Base-by-base conservation (phyloP, 2,888 invertebrate genomes). In the Drosophila merina region DNA sequence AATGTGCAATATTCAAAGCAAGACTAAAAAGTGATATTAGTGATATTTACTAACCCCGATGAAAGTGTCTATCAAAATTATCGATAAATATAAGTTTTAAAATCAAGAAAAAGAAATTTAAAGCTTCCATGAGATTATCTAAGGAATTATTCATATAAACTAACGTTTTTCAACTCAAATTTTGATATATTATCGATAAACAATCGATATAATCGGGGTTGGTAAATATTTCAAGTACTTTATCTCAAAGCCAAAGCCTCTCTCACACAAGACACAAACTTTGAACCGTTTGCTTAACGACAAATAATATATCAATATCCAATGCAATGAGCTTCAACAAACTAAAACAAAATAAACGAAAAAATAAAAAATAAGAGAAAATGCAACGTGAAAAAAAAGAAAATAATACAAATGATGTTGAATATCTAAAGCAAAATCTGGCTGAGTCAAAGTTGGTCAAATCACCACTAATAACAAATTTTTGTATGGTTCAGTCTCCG, bases 401-500 rank as follows among this genome's bases (percentile, higher is more conserved):
- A 48, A 47, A 55, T 57, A 70, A 47, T 54, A 59, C 58, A 54
- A 72, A 50, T 25, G 33, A 50, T 42, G 40, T 10, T 20, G 25
- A 62, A 31, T 66, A 50, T 66, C 67, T 31, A 64, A 69, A 71
- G 70, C 71, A 64, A 75, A 68, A 90, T 91, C 89, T 87, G 92
- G 91, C 89, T 89, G 92, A 90, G 92, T 92, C 92, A 91, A 91
- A 90, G 89, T 90, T 88, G 90, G 89, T 91, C 91, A 90, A 90
- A 89, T 88, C 89, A 75, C 86, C 79, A 91, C 91, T 91, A 91
- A 91, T 91, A 70, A 88, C 77, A 79, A 88, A 89, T 81, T 85
- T 84, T 87, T 91, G 90, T 90, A 89, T 89, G 90, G 94, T 95
- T 95, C 96, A 97, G 97, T 97, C 94, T 97, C 97, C 95, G 96